These are phyloP conservation scores for Pachydiplax longipennis DNA, from an alignment of 2,888 invertebrate genomes.

Conservation along the genomic window DNA sequence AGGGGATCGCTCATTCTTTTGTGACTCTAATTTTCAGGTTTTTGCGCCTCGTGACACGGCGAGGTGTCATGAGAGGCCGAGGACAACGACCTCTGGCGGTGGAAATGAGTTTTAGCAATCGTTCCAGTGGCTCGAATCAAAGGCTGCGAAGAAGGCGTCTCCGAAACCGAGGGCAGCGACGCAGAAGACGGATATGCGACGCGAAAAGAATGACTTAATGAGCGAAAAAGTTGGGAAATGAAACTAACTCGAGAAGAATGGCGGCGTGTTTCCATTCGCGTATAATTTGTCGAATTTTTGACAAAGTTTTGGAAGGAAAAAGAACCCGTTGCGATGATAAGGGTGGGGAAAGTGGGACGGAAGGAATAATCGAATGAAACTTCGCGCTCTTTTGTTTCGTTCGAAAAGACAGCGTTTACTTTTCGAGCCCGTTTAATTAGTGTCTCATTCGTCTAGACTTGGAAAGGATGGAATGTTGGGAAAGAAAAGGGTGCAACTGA, in stretches of 20 bases:
- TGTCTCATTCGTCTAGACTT: too few species aligned
- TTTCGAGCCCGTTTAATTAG: too few species aligned
- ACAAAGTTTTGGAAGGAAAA: not conserved
- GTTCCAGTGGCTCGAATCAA: not conserved
- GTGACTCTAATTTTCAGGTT: too few species aligned
- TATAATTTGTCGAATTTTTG: not conserved
- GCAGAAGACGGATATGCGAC: not conserved
- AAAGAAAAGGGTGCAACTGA: too few species aligned
- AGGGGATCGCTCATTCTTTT: too few species aligned
- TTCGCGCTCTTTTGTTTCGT: too few species aligned
- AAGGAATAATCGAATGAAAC: too few species aligned
- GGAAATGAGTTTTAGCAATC: not conserved
- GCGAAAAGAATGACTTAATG: not conserved
- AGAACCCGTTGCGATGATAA: not conserved
- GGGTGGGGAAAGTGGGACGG: too few species aligned
- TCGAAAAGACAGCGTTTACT: too few species aligned
- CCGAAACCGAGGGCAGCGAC: not conserved
- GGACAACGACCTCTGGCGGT: not conserved
- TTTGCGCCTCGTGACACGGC: too few species aligned
- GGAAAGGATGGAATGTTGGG: too few species aligned
- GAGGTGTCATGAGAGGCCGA: not conserved
- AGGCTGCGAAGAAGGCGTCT: not conserved
- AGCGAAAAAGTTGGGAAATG: not conserved
- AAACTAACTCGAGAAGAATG: too few species aligned
- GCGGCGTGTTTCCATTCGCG: not conserved